Conservation (phyloP, 2,888 invertebrate species). For the Deroplatys truncata region DNA sequence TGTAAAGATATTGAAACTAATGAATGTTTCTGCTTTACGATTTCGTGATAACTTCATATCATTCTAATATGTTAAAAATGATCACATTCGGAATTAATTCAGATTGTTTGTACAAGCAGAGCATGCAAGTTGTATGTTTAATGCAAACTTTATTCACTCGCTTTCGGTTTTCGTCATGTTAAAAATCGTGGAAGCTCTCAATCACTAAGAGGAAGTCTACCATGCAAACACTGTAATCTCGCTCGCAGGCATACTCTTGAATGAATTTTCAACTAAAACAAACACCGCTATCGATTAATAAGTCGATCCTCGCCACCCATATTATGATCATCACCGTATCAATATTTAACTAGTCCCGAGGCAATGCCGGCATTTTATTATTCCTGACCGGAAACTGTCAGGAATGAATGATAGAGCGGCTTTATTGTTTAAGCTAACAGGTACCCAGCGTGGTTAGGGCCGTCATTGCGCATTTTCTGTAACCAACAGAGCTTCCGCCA, state of each 20-base stretch:
- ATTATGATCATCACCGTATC: not conserved
- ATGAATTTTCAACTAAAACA: constrained; percentile 7
- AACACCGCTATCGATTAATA: constrained; percentile 5
- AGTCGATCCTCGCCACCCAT: not conserved
- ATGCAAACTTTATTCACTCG: not conserved
- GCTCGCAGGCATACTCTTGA: not conserved
- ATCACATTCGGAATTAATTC: no score
- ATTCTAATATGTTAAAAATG: no score
- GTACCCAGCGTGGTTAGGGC: not conserved
- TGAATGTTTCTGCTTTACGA: no score
- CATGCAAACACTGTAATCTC: not conserved
- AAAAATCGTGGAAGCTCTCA: not conserved
- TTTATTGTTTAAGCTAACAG: not conserved
- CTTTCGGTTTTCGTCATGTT: not conserved
- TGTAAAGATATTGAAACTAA: no score
- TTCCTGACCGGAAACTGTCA: not conserved
- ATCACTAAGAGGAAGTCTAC: not conserved
- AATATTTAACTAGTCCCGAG: constrained; percentile 6
- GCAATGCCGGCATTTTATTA: not conserved
- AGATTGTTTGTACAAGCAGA: not conserved
- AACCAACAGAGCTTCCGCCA: not conserved
- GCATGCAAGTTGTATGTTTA: not conserved
- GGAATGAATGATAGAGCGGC: not conserved
- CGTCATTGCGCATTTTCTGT: not conserved
- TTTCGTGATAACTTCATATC: no score